A percentile compares a stretch with the other conserved stretches of the same genome.
Evolutionary conservation across 2,113 vertebrate species (phyloP).

Genomic region (Chelonoidis abingdonii): DNA sequence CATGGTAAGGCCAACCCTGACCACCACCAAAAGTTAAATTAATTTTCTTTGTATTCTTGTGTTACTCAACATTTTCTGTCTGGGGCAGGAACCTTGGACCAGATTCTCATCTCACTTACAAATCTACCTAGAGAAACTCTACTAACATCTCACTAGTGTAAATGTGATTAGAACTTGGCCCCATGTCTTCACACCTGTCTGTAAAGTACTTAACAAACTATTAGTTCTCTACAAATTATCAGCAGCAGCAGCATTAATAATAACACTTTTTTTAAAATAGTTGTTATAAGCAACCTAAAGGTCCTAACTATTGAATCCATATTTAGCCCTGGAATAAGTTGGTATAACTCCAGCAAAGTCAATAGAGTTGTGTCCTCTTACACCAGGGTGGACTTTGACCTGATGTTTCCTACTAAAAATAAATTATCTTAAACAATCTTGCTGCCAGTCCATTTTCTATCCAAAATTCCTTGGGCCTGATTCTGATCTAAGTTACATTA

Average conservation of each 20-base stretch:
- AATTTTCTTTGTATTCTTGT: slow-evolving; percentile 3
- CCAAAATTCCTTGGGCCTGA: not conserved
- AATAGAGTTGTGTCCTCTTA: accelerated
- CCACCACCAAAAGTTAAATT: not conserved
- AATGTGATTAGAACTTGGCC: not conserved
- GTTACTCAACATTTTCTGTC: not conserved
- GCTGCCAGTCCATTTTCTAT: not conserved
- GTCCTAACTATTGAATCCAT: not conserved
- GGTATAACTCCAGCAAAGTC: not conserved
- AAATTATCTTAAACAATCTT: not conserved
- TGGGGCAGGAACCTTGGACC: not conserved
- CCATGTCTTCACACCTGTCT: not conserved
- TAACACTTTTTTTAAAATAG: not conserved
- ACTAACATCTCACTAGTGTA: not conserved
- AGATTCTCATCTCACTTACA: not conserved
- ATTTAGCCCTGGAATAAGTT: not conserved
- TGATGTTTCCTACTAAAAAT: not conserved
- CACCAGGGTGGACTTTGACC: not conserved
- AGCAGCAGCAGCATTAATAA: not conserved
- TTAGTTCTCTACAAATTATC: not conserved
- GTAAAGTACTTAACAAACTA: not conserved
- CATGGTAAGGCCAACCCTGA: not conserved
- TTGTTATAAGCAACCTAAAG: not conserved
- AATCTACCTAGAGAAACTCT: not conserved
- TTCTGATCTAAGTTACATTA: not conserved